phyloP scores from a whole-genome alignment of 2,797 vertebrate genomes.

The Eutrigla gurnardus region DNA sequence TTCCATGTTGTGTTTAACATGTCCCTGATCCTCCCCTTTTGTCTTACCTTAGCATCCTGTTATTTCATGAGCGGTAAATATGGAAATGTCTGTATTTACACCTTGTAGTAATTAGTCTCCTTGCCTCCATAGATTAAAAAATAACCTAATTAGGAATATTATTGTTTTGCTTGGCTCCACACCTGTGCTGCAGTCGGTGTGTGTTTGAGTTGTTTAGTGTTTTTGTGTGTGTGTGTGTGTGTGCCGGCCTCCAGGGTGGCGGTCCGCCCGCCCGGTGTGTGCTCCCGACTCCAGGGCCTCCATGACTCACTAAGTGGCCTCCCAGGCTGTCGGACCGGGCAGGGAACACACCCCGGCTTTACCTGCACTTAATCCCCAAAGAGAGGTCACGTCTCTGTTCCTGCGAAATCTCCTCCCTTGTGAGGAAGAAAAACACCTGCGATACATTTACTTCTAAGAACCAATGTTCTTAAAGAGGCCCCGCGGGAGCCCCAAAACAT shows the following conservation, averaged over 20 bases:
- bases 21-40: slow-evolving; percentile 71
- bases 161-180: slow-evolving; percentile 75
- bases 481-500: slow-evolving; percentile 52
- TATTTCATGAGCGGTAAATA: slow-evolving; percentile 75
- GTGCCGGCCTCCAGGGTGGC: slow-evolving; percentile 65
- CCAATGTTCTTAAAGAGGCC: slow-evolving; percentile 68
- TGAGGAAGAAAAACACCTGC: slow-evolving; percentile 70
- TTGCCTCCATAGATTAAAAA: slow-evolving; percentile 79
- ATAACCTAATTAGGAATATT: slow-evolving; percentile 81
- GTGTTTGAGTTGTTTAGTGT: slow-evolving; percentile 31
- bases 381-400: slow-evolving; percentile 69
- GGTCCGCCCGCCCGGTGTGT: slow-evolving; percentile 35
- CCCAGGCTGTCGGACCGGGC: slow-evolving; percentile 52
- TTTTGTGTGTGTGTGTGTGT: slow-evolving; percentile 13
- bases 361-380: slow-evolving; percentile 76
- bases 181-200: slow-evolving; percentile 66
- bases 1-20: slow-evolving; percentile 73
- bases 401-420: slow-evolving; percentile 53
- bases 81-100: slow-evolving; percentile 82
- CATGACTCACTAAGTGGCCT: slow-evolving; percentile 66
- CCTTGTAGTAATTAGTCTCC: slow-evolving; percentile 76
- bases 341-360: slow-evolving; percentile 62
- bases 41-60: slow-evolving; percentile 66
- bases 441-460: slow-evolving; percentile 69
- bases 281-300: slow-evolving; percentile 54